Conservation (phyloP, 2,888 invertebrate species). For the Drosophila ezoana region DNA sequence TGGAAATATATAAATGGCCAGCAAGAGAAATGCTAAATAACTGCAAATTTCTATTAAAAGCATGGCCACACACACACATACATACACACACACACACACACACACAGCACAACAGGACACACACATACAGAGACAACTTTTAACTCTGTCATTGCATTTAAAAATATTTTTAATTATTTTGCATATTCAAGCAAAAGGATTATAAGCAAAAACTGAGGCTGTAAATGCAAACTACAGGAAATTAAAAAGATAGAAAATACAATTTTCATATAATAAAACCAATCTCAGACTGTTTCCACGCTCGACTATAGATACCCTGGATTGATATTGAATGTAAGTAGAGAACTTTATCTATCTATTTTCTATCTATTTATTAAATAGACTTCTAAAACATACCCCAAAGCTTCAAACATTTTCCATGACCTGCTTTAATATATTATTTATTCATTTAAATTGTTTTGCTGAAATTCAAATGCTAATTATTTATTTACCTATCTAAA, state of each 20-base stretch:
- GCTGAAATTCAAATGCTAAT: too few relatives aligned
- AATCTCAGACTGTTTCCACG: background rate
- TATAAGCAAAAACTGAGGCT: background rate
- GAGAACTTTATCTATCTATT: too few relatives aligned
- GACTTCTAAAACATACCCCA: too few relatives aligned
- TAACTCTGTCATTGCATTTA: conserved; percentile 18
- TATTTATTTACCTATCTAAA: too few relatives aligned
- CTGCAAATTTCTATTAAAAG: conserved; percentile 33
- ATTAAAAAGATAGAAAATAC: conserved; percentile 32
- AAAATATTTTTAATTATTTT: conserved; percentile 38
- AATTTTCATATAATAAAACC: background rate
- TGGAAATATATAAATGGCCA: conserved; percentile 33
- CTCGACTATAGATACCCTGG: conserved; percentile 2
- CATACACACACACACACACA: conserved; percentile 4
- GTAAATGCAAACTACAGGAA: conserved; percentile 37
- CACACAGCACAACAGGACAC: background rate
- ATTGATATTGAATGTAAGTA: background rate
- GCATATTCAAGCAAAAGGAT: conserved; percentile 12
- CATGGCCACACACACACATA: conserved; percentile 9
- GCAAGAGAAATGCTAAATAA: conserved; percentile 38
- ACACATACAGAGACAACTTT: background rate
- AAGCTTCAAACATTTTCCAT: too few relatives aligned
- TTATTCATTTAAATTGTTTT: too few relatives aligned
- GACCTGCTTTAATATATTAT: too few relatives aligned
- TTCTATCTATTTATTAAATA: too few relatives aligned